A percentile compares a stretch with the other conserved stretches of the same genome.
phyloP scores from a whole-genome alignment of 2,888 invertebrate species.

The Drosophila monieri region DNA sequence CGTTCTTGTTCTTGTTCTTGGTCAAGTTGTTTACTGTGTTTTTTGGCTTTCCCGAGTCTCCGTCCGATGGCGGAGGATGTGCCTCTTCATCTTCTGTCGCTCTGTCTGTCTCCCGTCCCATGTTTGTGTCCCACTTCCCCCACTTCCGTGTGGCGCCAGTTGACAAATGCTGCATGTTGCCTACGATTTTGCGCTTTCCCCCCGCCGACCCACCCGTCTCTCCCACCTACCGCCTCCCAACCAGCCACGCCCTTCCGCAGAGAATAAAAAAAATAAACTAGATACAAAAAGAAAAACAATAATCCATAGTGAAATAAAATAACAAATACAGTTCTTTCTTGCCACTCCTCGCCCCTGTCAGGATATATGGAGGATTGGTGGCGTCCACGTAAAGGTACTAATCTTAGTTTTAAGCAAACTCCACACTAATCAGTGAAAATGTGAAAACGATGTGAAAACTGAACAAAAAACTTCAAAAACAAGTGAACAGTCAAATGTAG shows the following conservation, averaged over 20 bases:
- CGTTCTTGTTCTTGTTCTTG: conserved; percentile 37
- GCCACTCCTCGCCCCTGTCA: conserved; percentile 95
- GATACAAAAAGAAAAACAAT: conserved; percentile 23
- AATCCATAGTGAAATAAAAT: conserved; percentile 84
- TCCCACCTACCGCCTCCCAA: conserved; percentile 1
- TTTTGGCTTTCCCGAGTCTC: conserved; percentile 32
- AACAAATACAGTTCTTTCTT: conserved; percentile 86
- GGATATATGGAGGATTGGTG: conserved; percentile 99
- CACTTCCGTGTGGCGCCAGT: conserved; percentile 28
- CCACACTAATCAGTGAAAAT: conserved; percentile 32
- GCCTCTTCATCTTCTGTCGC: conserved; percentile 3
- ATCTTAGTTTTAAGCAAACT: conserved; percentile 63
- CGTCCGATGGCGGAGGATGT: conserved; percentile 12
- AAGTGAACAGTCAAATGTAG: neutral
- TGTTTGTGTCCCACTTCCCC: conserved; percentile 15
- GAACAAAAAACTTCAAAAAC: conserved; percentile 6
- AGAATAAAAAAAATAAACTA: neutral
- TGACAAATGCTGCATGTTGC: conserved; percentile 34
- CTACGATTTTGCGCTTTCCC: conserved; percentile 15
- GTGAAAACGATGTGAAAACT: neutral
- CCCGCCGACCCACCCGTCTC: no score
- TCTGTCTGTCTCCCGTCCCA: conserved; percentile 10
- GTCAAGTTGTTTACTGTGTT: conserved; percentile 40
- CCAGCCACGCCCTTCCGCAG: conserved; percentile 3
- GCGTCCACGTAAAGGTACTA: conserved; percentile 97